Conservation (phyloP, 2,113 vertebrate genomes). For the Pomatostomus ruficeps region DNA sequence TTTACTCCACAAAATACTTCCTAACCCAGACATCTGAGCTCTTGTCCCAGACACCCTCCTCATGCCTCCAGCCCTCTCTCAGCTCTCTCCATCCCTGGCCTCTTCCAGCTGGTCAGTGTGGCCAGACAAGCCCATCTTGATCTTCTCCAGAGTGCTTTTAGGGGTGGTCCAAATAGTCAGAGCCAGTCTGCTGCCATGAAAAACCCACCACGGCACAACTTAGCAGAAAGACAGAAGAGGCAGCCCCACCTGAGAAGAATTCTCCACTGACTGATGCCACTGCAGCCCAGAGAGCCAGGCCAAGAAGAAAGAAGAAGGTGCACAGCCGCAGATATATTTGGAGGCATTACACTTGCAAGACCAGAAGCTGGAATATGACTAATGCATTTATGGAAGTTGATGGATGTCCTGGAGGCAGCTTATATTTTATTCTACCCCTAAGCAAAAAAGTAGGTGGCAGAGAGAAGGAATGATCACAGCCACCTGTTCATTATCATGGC, state of each 20-base stretch:
- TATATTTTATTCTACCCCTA: neutral
- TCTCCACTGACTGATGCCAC: rapidly evolving
- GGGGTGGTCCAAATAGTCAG: neutral
- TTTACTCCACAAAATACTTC: neutral
- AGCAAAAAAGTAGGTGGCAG: neutral
- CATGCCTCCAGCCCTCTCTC: neutral
- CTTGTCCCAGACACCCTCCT: neutral
- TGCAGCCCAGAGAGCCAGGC: neutral
- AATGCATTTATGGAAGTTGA: neutral
- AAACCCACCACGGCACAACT: neutral
- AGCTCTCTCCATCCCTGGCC: neutral
- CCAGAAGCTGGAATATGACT: neutral
- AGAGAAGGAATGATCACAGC: neutral
- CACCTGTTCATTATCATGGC: neutral
- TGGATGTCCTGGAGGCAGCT: neutral
- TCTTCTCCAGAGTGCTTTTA: neutral
- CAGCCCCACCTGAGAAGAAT: neutral
- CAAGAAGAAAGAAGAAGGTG: neutral
- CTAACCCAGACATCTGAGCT: neutral
- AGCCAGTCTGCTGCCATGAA: neutral
- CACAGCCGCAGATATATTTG: neutral
- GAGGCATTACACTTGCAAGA: neutral
- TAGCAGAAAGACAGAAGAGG: neutral
- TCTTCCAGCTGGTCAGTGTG: neutral
- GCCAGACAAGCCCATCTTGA: neutral